Conservation (phyloP, 2,888 invertebrate species). For the Mimachlamys varia region DNA sequence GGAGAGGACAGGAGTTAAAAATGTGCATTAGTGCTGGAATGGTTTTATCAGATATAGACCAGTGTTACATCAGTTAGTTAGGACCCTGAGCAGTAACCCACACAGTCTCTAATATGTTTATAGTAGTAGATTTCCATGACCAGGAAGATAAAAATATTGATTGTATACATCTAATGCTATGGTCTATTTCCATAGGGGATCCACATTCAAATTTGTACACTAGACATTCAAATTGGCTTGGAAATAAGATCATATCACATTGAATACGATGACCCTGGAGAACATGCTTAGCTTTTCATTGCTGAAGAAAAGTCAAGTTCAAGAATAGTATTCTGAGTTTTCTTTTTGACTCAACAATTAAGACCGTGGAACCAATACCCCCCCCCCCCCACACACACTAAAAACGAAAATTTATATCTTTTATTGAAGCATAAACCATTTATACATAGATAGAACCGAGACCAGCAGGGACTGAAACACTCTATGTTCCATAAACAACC, state of each 20-base stretch:
- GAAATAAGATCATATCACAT: conserved; percentile 24
- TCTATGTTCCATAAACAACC: neutral
- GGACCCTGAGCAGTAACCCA: neutral
- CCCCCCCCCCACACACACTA: neutral
- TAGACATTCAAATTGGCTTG: conserved; percentile 26
- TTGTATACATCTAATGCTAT: conserved; percentile 31
- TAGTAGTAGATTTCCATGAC: neutral
- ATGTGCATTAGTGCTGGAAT: neutral
- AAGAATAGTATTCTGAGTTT: neutral
- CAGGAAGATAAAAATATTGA: conserved; percentile 31
- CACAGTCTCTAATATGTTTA: conserved; percentile 8
- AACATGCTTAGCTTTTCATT: neutral
- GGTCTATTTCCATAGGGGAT: neutral
- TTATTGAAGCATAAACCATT: neutral
- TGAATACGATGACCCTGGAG: neutral
- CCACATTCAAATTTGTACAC: conserved; percentile 21
- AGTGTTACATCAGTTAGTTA: neutral
- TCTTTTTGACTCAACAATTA: neutral
- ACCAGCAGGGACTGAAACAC: no score
- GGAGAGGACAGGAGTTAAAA: no score
- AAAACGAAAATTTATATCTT: neutral
- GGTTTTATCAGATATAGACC: neutral
- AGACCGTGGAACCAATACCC: neutral
- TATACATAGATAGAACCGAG: no score
- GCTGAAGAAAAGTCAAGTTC: neutral